Evolutionary conservation across 1,140 invertebrate species (phyloP), one percentile per base, ranked within the genome.

Genomic region (Bombus waltoni): DNA sequence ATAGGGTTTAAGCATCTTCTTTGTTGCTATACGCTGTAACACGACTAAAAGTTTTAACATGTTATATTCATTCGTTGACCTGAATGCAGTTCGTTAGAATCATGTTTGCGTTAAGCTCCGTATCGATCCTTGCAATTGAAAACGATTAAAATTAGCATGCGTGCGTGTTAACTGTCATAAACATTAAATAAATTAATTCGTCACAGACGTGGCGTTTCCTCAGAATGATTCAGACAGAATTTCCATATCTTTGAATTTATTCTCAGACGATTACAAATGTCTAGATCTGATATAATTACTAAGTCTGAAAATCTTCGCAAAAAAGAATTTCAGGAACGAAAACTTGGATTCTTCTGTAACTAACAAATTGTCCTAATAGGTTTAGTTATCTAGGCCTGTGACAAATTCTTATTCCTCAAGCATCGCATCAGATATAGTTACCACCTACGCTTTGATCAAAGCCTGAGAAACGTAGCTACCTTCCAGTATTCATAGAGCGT

Each of bases 1-100:
- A 71, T 71, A 71, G 25, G 68, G 28, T 42, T 72, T 72, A 40
- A 72, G 13, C 42, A 72, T 40, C 28, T 72, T 44, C 70, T 40
- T 72, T 15, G 25, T n/a, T 44, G 70, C 13, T n/a, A 42, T 44
- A 40, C 35, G 35, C 35, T 40, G 68, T 25, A 28, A 42, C 40
- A 44, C 25, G 38, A 72, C 9, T 73, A 62, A 88, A 88, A 88
- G 82, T 76, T 86, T 85, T 62, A 82, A 74, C 59, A 40, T 66
- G 57, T 85, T 81, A 88, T 57, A 79, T 82, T 76, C 79, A 71
- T 82, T 86, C 83, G 78, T 81, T 86, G 88, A 88, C 87, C 88
- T 80, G 71, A 66, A 85, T 89, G 82, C 73, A 88, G 76, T 78
- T 88, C 47, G 65, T 62, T 40, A 70, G 87, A 89, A 88, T 77